A percentile compares a stretch with the other conserved stretches of the same genome.
phyloP scores from a whole-genome alignment of 2,797 vertebrate genomes.

The Florisuga fusca region DNA sequence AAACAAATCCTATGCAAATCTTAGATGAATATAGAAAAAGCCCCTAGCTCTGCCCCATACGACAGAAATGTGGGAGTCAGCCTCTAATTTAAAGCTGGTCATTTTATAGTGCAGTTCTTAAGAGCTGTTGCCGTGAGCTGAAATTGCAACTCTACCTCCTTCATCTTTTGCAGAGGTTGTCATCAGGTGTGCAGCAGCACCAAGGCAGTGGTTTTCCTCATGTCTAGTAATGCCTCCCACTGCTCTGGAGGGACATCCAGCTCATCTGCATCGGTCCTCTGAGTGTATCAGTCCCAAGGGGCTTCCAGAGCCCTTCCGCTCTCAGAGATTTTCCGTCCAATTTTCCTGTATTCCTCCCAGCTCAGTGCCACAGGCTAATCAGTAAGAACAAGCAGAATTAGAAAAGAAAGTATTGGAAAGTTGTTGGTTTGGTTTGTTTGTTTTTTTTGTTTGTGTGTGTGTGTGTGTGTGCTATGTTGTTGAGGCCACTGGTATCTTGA shows the following conservation, averaged over 20 bases:
- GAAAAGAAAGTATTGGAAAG: background rate
- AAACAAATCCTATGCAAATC: background rate
- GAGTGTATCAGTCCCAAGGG: rapidly evolving
- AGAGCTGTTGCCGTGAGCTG: slow-evolving; percentile 9
- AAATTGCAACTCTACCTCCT: background rate
- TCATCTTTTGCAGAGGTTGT: slow-evolving; percentile 30
- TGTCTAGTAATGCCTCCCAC: background rate
- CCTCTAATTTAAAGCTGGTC: background rate
- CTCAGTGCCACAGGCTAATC: background rate
- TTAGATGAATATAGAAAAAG: background rate
- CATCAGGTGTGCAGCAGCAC: background rate
- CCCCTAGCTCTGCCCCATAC: background rate
- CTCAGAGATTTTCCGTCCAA: background rate
- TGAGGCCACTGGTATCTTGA: slow-evolving; percentile 24
- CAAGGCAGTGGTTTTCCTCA: slow-evolving; percentile 24
- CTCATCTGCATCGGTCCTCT: background rate
- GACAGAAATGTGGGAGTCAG: background rate
- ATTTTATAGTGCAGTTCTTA: background rate
- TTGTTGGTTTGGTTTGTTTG: background rate
- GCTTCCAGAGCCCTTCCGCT: background rate
- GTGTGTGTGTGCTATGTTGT: background rate
- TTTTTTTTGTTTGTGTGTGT: background rate
- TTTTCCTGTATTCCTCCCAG: background rate
- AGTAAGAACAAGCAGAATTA: background rate
- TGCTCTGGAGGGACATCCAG: background rate